Evolutionary conservation across 1,140 invertebrate genomes (phyloP).

Genomic region (Elysia chlorotica): DNA sequence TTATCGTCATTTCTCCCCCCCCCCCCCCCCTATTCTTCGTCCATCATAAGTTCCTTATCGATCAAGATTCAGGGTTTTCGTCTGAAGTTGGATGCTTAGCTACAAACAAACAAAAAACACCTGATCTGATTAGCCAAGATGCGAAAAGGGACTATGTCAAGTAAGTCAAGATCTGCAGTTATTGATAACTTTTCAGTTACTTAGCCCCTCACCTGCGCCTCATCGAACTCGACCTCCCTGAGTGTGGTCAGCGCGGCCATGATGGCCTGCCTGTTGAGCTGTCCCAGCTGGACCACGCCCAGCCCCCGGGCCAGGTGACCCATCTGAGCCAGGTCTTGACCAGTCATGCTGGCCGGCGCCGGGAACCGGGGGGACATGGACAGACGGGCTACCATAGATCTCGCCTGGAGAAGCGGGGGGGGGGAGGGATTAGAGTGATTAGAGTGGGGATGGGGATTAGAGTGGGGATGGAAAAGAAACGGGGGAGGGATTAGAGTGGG

Average conservation of each 20-base stretch:
- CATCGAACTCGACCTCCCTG: slow-evolving; percentile 24
- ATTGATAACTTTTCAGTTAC: too few species aligned
- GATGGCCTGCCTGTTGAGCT: slow-evolving; percentile 11
- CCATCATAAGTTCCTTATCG: too few species aligned
- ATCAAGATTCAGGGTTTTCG: too few species aligned
- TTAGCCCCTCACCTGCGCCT: slow-evolving; percentile 21
- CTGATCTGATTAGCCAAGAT: too few species aligned
- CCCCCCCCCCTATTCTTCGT: too few species aligned
- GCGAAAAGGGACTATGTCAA: too few species aligned
- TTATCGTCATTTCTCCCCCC: too few species aligned
- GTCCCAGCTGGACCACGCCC: not conserved
- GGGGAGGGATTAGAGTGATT: not conserved
- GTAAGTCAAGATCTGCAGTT: too few species aligned
- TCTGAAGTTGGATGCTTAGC: too few species aligned
- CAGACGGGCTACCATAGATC: slow-evolving; percentile 10
- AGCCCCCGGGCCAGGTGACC: slow-evolving; percentile 15
- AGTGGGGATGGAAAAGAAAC: not conserved
- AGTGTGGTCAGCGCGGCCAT: slow-evolving; percentile 19
- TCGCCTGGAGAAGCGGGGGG: slow-evolving; percentile 1
- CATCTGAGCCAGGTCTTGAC: slow-evolving; percentile 7
- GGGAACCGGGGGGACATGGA: slow-evolving; percentile 22
- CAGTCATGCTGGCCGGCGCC: not conserved
- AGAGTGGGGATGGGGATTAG: not conserved
- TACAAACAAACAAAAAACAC: too few species aligned
- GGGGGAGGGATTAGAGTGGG: not conserved